Percentiles rank a stretch among this genome's conserved stretches.
Conservation (phyloP, 2,113 vertebrate genomes). For the Lepisosteus oculatus region DNA sequence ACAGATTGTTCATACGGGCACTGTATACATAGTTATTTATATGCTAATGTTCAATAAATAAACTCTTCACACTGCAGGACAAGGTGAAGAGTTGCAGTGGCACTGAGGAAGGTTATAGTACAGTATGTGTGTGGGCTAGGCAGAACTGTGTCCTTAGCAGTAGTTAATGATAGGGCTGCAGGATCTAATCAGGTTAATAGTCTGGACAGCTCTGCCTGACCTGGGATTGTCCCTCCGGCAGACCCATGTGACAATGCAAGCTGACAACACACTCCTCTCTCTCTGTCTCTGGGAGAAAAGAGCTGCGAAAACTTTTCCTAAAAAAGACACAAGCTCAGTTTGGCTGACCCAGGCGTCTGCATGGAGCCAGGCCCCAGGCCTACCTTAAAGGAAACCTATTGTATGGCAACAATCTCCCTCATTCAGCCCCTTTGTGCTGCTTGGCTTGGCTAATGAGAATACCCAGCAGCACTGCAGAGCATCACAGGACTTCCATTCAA, state of each 20-base stretch:
- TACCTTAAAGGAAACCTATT: constrained; percentile 44
- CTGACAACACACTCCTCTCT: constrained; percentile 7
- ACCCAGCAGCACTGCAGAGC: constrained; percentile 44
- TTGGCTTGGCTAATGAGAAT: constrained; percentile 71
- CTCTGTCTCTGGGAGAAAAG: not conserved
- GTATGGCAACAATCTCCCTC: constrained; percentile 62
- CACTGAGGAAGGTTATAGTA: no score
- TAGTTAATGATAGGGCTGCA: no score
- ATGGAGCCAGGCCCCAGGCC: constrained; percentile 58
- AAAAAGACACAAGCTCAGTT: constrained; percentile 15
- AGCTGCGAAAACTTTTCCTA: not conserved
- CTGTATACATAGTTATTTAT: no score
- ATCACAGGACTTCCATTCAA: constrained; percentile 50
- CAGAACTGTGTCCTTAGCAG: no score
- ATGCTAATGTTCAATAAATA: no score
- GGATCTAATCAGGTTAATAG: constrained; percentile 21
- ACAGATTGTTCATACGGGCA: no score
- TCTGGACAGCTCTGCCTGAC: not conserved
- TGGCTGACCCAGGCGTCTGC: constrained; percentile 60
- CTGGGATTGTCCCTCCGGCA: not conserved
- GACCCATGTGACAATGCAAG: constrained; percentile 21
- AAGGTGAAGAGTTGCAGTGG: no score
- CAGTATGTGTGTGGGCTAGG: no score
- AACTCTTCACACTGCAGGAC: no score
- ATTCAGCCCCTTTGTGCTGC: constrained; percentile 60